These are phyloP conservation scores for Sciurus vulgaris DNA, from an alignment of 2,797 vertebrate genomes.

Conservation along the genomic window DNA sequence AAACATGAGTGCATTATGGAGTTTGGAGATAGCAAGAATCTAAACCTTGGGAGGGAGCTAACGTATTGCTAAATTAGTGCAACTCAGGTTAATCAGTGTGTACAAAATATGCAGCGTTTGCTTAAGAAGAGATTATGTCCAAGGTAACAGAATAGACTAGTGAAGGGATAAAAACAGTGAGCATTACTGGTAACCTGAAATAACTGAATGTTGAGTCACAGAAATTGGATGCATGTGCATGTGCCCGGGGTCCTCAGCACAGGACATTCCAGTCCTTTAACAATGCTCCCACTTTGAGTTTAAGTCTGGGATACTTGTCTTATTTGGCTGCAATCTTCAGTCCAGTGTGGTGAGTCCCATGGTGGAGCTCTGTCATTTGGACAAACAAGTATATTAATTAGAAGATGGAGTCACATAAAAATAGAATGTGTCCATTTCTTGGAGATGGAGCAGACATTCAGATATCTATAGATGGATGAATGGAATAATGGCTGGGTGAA, in stretches of 20 bases:
- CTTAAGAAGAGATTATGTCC: not conserved
- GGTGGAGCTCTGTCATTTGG: not conserved
- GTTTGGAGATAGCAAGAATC: not conserved
- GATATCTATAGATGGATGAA: not conserved
- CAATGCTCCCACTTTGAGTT: not conserved
- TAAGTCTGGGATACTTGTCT: not conserved
- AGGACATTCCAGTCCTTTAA: not conserved
- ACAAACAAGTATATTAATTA: slow-evolving; percentile 23
- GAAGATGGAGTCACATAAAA: not conserved
- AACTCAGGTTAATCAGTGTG: not conserved
- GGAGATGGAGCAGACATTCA: not conserved
- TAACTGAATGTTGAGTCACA: not conserved
- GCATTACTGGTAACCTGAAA: not conserved
- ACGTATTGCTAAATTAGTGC: not conserved
- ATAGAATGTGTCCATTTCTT: not conserved
- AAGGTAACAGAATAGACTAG: not conserved
- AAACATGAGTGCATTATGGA: not conserved
- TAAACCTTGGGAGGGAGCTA: not conserved
- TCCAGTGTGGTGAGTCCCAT: not conserved
- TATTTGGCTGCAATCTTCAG: not conserved
- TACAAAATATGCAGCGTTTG: not conserved
- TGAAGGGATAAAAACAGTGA: not conserved
- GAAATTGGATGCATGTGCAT: not conserved
- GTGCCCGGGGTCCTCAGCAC: not conserved
- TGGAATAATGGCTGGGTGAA: not conserved